phyloP scores from a whole-genome alignment of 2,888 invertebrate genomes.

The Neoitamus cyanurus region DNA sequence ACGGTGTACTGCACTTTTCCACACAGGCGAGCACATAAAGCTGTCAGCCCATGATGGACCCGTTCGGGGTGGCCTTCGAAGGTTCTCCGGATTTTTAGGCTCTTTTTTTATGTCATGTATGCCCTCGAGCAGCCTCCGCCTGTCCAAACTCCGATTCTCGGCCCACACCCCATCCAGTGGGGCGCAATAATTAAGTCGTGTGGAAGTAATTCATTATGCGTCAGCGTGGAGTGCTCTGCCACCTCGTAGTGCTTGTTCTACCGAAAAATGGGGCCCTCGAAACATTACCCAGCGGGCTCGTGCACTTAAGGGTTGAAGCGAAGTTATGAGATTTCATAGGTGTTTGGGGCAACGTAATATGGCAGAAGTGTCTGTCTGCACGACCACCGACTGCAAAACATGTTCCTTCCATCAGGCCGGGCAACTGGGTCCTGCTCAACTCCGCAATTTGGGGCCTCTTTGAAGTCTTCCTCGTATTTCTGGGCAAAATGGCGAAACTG shows the following conservation, averaged over 20 bases:
- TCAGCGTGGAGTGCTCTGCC: background rate
- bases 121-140: background rate
- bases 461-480: background rate
- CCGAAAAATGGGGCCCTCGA: conserved; percentile 7
- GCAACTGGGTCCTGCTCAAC: background rate
- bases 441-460: background rate
- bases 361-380: background rate
- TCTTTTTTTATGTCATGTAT: background rate
- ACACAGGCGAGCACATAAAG: conserved; percentile 40
- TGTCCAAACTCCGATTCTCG: too few species aligned
- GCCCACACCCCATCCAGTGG: background rate
- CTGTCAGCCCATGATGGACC: conserved; percentile 7
- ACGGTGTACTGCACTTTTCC: conserved; percentile 50
- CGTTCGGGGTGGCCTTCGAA: background rate
- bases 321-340: background rate
- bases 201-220: conserved; percentile 27
- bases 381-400: background rate
- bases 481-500: background rate
- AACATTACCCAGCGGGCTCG: background rate
- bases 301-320: background rate
- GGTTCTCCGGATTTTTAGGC: background rate
- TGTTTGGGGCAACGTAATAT: background rate
- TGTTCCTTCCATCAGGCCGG: background rate
- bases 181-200: conserved; percentile 24
- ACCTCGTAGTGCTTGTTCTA: background rate